Evolutionary conservation across 2,888 invertebrate species (phyloP), one percentile per base, ranked within the genome.

Genomic region (Tupiocoris notatus): DNA sequence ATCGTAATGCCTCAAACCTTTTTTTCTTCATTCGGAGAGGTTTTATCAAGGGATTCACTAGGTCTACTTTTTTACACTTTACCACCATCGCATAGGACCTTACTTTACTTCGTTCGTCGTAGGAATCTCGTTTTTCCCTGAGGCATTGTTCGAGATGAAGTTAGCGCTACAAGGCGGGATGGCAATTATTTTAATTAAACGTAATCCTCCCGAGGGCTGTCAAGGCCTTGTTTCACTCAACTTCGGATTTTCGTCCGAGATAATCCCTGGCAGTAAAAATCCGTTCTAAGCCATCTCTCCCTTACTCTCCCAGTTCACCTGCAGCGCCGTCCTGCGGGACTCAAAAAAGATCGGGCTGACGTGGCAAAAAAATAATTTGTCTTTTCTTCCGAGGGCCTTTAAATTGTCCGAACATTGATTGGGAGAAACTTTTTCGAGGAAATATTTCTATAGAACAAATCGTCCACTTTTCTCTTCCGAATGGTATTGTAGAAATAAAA

Each of bases 121-220:
- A 39, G 65, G 18, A 65, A 65, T 65, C 65, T 61, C 61, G 61
- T 9, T 17, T 12, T 17, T 21, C 6, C 61, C 39, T 12, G 39
- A 12, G 39, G 39, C 39, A 39, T 39, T 39, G 39, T 39, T 39
- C 39, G 39, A 39, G 39, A 39, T 39, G 39, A 39, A 39, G 39
- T 39, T 39, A 39, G 39, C 12, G 39, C 39, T 39, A 39, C 39
- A 39, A 39, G 39, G 39, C 39, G 39, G 39, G 39, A 39, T 39
- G 39, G 39, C 39, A 39, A 39, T 39, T 39, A 39, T 39, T 39
- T 59, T 59, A 59, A 59, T 59, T 59, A 59, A 59, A 59, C 20
- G 59, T 59, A 59, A 59, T 17, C 59, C n/a, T 18, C 59, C 59
- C n/a, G 59, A 18, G 20, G 59, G 59, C 59, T 59, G 59, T 59